phyloP scores from a whole-genome alignment of 2,888 invertebrate genomes.

The Lasiommata megera region DNA sequence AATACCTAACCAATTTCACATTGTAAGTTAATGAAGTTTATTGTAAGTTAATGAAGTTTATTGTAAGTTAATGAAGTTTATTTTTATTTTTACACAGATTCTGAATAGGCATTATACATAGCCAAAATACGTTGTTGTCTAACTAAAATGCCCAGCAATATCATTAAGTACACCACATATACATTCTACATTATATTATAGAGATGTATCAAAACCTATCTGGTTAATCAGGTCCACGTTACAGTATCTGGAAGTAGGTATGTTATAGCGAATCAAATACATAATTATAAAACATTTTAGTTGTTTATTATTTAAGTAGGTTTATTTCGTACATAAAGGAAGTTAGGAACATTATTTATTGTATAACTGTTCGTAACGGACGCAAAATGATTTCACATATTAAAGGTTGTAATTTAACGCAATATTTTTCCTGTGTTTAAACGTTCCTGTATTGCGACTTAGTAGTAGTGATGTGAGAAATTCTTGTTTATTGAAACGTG shows the following conservation, averaged over 20 bases:
- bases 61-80: too few species aligned
- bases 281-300: conserved; percentile 18
- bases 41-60: too few species aligned
- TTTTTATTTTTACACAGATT: too few species aligned
- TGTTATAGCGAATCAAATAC: conserved; percentile 3
- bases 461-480: background rate
- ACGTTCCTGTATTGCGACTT: conserved; percentile 24
- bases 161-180: too few species aligned
- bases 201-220: too few species aligned
- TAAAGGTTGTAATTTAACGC: conserved; percentile 30
- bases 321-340: conserved; percentile 30
- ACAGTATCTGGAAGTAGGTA: conserved; percentile 1
- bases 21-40: too few species aligned
- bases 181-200: background rate
- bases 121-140: too few species aligned
- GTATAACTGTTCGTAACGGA: conserved; percentile 32
- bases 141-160: too few species aligned
- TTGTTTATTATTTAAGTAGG: conserved; percentile 20
- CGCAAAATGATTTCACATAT: conserved; percentile 34
- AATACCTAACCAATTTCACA: too few species aligned
- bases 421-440: conserved; percentile 30
- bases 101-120: too few species aligned
- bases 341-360: conserved; percentile 30
- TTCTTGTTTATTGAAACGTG: background rate
- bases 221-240: background rate